Base-by-base conservation (phyloP, 30 jellyfish, hydroid and myxozoan species). In the Rhopilema esculentum region DNA sequence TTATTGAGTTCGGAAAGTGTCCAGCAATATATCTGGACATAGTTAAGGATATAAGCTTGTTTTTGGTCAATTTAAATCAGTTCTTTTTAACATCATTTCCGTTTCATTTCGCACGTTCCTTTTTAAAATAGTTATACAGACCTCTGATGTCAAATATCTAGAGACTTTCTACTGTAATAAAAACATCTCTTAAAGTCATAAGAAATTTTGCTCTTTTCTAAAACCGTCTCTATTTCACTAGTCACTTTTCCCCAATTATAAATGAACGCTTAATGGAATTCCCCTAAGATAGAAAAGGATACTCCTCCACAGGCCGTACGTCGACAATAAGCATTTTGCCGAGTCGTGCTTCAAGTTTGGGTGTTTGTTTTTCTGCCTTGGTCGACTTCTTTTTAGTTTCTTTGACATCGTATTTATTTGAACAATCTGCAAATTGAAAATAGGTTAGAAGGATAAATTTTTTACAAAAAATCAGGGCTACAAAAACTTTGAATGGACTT, bases 261-360 rank as follows among this genome's bases (percentile, higher is more conserved):
- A n/a, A n/a, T n/a, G n/a, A n/a, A n/a, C 57, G 57, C 57, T 40
- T 40, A 40, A 6, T 40, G 57, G 9, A 2, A 40, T 2, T 40
- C 9, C 57, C 12, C 6, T 40, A 40, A 2, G 51, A 22, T 15
- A 8, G 49, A 51, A 81, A 89, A 89, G 90, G 97, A 89, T 89
- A 89, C 97, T 95, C 99, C 31, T 95, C 97, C 17, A 95, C 61
- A 18, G 67, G 63, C 7, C 99, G 92, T 21, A 80, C 72, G 77
- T 95, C 99, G 68, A 95, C 95, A 61, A 86, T 88, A 68, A 95
- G 72, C 16, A 95, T 92, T 72, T 95, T 95, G 22, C 48, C 57
- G 4, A 76, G 75, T 53, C 79, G 70, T 4, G 83, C 65, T 72
- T 84, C 91, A 12, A 72, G 28, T 40, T 64, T 83, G 21, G 33